phyloP scores from a whole-genome alignment of 23 tunicate genomes.

The Clavelina lepadiformis region DNA sequence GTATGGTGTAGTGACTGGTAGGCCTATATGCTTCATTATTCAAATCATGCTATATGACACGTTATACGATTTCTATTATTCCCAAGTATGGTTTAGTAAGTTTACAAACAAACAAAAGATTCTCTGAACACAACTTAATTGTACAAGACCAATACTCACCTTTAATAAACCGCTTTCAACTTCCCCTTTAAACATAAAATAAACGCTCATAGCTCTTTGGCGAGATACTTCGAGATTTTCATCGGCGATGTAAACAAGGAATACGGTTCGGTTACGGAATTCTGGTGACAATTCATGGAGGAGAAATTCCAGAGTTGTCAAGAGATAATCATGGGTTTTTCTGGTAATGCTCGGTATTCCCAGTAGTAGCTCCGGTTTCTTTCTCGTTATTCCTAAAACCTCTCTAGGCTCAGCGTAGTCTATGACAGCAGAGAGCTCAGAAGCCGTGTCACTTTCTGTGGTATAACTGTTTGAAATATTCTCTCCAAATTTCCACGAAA shows the following conservation, averaged over 20 bases:
- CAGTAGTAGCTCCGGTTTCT: background rate
- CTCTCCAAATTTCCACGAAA: too few relatives aligned
- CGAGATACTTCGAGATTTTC: too few relatives aligned
- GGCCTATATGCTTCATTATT: background rate
- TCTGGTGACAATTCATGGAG: background rate
- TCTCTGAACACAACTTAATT: background rate
- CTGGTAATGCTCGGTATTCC: conserved; percentile 20
- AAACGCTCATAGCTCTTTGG: background rate
- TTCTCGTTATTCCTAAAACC: conserved; percentile 2
- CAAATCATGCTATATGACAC: too few relatives aligned
- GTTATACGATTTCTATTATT: too few relatives aligned
- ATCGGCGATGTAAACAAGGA: conserved; percentile 23
- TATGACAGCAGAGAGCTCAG: too few relatives aligned
- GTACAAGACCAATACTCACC: background rate
- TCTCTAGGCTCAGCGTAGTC: too few relatives aligned
- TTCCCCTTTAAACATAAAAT: background rate
- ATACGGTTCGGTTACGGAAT: background rate
- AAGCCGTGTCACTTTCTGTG: too few relatives aligned
- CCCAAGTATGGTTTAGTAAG: too few relatives aligned
- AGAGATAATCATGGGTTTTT: conserved; percentile 6
- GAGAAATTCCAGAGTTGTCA: conserved; percentile 2
- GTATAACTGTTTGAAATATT: too few relatives aligned
- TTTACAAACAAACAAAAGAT: too few relatives aligned
- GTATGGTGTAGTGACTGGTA: background rate
- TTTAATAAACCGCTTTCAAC: background rate